phyloP scores from a whole-genome alignment of 2,888 invertebrate species.

The Aspidapion aeneum region DNA sequence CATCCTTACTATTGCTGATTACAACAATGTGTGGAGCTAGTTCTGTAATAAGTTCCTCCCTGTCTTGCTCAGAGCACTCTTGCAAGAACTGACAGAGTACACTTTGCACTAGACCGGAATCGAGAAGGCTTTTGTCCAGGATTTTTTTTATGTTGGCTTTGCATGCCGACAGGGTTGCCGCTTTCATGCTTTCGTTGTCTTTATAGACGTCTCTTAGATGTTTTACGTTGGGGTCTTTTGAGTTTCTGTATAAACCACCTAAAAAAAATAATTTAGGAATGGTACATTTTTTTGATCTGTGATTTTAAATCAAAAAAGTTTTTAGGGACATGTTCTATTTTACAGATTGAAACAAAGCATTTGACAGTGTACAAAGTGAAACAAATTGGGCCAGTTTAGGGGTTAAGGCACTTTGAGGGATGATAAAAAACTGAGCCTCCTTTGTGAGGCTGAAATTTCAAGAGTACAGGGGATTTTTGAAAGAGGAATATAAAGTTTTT shows the following conservation, averaged over 20 bases:
- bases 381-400: too few species aligned
- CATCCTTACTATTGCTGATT: conserved; percentile 74
- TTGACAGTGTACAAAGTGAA: too few species aligned
- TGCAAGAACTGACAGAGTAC: conserved; percentile 77
- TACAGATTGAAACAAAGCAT: too few species aligned
- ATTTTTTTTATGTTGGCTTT: conserved; percentile 70
- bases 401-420: too few species aligned
- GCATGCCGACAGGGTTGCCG: conserved; percentile 66
- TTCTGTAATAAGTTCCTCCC: conserved; percentile 70
- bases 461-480: too few species aligned
- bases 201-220: conserved; percentile 70
- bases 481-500: too few species aligned
- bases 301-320: too few species aligned
- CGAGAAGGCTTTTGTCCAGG: conserved; percentile 69
- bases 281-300: too few species aligned
- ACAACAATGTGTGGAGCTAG: conserved; percentile 64
- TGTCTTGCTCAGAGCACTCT: conserved; percentile 67
- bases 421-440: too few species aligned
- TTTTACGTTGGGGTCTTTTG: conserved; percentile 69
- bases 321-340: too few species aligned
- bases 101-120: conserved; percentile 68
- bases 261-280: too few species aligned
- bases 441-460: too few species aligned
- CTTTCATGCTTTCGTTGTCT: conserved; percentile 64
- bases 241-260: conserved; percentile 68